phyloP scores from a whole-genome alignment of 2,888 invertebrate genomes.

The Pandemis corylana region DNA sequence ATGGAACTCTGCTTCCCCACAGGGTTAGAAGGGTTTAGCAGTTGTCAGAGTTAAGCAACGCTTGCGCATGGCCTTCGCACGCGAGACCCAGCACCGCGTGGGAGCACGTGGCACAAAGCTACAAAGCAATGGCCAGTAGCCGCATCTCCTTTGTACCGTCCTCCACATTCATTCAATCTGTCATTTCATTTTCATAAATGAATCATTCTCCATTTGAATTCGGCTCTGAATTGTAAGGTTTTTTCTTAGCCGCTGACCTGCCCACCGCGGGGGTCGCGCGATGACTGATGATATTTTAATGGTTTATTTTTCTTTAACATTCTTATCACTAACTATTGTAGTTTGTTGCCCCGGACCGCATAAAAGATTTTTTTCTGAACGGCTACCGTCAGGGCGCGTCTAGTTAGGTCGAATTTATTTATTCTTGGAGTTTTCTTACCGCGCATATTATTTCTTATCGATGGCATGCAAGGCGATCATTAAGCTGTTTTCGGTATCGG shows the following conservation, averaged over 20 bases:
- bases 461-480: constrained; percentile 39
- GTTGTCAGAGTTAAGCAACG: background rate
- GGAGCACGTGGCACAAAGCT: constrained; percentile 73
- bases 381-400: constrained; percentile 25
- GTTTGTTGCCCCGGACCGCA: constrained; percentile 56
- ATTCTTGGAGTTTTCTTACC: constrained; percentile 34
- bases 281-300: constrained; percentile 83
- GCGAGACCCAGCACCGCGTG: constrained; percentile 51
- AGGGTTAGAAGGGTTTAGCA: background rate
- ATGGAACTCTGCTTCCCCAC: background rate
- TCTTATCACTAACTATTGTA: constrained; percentile 79
- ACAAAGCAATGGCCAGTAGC: constrained; percentile 74
- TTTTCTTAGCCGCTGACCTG: constrained; percentile 80
- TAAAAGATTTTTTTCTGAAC: constrained; percentile 48
- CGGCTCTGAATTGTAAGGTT: constrained; percentile 69
- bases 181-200: constrained; percentile 84
- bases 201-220: constrained; percentile 84
- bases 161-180: constrained; percentile 80
- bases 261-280: constrained; percentile 78
- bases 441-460: constrained; percentile 34
- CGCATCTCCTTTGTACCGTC: constrained; percentile 64
- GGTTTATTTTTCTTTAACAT: constrained; percentile 83
- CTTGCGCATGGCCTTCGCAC: background rate
- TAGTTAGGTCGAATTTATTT: constrained; percentile 43
- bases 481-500: constrained; percentile 26